These are phyloP conservation scores for Lasiurus borealis DNA, from an alignment of 2,113 vertebrate genomes.

Conservation along the genomic window DNA sequence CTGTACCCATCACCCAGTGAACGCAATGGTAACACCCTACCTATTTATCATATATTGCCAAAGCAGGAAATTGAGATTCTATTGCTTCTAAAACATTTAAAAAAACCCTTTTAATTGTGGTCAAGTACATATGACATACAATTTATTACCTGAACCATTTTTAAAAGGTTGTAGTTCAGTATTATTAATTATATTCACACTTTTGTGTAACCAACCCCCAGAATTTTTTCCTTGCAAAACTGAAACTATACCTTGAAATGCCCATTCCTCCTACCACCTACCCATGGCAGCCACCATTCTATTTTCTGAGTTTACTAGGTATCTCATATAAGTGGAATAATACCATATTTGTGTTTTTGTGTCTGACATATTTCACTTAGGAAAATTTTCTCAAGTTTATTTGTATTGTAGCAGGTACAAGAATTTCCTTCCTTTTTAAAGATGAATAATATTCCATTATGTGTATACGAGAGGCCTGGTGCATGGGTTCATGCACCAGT, in stretches of 20 bases:
- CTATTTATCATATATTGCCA: neutral
- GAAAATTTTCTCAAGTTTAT: neutral
- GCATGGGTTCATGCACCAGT: no score
- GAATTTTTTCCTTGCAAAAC: neutral
- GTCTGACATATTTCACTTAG: neutral
- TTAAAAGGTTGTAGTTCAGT: neutral
- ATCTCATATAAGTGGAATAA: neutral
- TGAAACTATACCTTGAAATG: neutral
- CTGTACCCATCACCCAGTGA: neutral
- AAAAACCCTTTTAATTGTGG: neutral
- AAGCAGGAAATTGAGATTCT: neutral
- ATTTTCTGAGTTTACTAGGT: neutral
- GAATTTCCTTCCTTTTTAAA: no score
- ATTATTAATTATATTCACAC: neutral
- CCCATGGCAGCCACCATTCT: neutral
- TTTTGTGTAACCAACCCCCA: neutral
- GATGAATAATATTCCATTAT: no score
- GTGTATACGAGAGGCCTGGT: no score
- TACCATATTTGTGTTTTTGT: neutral
- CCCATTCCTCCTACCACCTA: neutral
- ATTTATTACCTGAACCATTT: neutral
- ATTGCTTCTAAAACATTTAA: neutral
- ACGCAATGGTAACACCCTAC: neutral
- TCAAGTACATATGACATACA: neutral
- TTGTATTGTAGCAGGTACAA: neutral